These are phyloP conservation scores for Platichthys flesus DNA, from an alignment of 2,113 vertebrate species.

Conservation along the genomic window DNA sequence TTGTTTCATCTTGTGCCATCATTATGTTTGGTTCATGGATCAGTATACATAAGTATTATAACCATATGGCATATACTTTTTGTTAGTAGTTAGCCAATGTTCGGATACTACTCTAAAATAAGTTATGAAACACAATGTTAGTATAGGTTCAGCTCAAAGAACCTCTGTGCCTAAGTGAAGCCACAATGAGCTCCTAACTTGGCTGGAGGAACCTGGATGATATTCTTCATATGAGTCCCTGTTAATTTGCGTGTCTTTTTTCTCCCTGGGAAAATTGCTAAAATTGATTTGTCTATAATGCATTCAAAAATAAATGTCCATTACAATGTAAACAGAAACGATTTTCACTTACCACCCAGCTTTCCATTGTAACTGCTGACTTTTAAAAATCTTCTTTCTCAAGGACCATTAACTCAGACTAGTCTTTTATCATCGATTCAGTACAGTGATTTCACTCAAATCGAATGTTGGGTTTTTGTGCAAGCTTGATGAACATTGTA, in stretches of 20 bases:
- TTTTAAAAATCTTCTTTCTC: conserved; percentile 11
- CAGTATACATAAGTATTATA: not conserved
- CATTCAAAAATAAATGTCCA: not conserved
- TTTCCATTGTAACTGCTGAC: not conserved
- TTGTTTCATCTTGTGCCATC: not conserved
- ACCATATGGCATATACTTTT: not conserved
- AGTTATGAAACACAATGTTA: too few species aligned
- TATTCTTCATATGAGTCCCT: not conserved
- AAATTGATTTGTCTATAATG: not conserved
- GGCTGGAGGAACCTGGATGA: not conserved
- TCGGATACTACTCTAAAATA: too few species aligned
- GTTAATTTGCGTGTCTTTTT: not conserved
- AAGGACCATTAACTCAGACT: conserved; percentile 2
- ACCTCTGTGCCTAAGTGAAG: too few species aligned
- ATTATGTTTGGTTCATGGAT: not conserved
- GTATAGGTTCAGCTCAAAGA: too few species aligned
- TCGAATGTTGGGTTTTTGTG: not conserved
- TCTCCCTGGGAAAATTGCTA: not conserved
- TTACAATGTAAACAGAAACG: conserved; percentile 3
- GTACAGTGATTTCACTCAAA: conserved; percentile 1
- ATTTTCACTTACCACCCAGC: conserved; percentile 4
- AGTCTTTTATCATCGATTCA: conserved; percentile 23
- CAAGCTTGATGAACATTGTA: not conserved
- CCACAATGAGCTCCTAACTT: not conserved
- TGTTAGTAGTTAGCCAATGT: not conserved